Conservation (phyloP, 2,113 vertebrate genomes). For the Indicator indicator region DNA sequence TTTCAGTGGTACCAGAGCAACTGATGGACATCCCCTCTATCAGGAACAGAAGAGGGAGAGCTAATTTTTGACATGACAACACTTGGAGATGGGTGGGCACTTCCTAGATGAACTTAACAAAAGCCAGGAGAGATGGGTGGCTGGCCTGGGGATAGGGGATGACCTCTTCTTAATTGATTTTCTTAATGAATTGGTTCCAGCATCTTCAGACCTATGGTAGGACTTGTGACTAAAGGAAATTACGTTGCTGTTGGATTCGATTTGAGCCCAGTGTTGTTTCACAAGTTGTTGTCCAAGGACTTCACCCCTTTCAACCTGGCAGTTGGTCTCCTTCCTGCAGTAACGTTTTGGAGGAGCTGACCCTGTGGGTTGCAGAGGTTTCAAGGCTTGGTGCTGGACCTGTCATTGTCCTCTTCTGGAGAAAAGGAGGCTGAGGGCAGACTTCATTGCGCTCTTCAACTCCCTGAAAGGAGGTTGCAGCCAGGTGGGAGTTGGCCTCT, state of each 20-base stretch:
- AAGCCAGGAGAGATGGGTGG: neutral
- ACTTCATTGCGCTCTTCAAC: no score
- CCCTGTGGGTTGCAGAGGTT: fast-evolving
- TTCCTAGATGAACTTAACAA: neutral
- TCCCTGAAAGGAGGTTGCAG: no score
- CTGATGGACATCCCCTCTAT: fast-evolving
- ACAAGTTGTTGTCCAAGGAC: neutral
- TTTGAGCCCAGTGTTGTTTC: neutral
- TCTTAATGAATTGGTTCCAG: neutral
- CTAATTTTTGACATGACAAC: neutral
- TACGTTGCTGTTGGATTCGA: neutral
- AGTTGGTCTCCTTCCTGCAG: neutral
- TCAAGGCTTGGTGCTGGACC: neutral
- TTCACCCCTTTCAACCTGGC: fast-evolving
- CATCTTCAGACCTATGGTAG: fast-evolving
- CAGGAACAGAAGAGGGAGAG: neutral
- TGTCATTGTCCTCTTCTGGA: neutral
- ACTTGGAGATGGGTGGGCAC: neutral
- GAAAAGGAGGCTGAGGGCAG: no score
- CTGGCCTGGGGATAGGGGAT: neutral
- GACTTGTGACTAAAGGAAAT: fast-evolving
- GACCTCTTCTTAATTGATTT: neutral
- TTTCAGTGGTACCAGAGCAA: neutral
- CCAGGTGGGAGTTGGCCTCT: no score
- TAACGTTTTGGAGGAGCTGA: fast-evolving